These are phyloP conservation scores for Leucophora obtusa DNA, from an alignment of 2,888 invertebrate species.

Conservation along the genomic window DNA sequence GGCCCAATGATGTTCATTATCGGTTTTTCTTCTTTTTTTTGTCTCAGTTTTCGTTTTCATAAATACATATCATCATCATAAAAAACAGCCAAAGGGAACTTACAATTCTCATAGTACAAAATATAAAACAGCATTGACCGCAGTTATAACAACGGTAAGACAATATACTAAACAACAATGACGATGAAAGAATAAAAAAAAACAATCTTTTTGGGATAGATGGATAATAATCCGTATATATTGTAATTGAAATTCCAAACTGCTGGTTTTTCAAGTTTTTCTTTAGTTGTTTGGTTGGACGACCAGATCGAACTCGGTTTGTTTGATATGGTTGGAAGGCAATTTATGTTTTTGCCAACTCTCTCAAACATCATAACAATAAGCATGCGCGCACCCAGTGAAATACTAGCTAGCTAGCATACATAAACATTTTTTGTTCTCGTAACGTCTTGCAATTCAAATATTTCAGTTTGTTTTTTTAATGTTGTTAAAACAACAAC, in stretches of 20 bases:
- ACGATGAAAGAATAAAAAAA: too few relatives aligned
- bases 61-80: conserved; percentile 43
- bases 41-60: conserved; percentile 54
- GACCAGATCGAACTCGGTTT: conserved; percentile 37
- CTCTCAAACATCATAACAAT: conserved; percentile 41
- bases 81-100: conserved; percentile 38
- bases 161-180: conserved; percentile 23
- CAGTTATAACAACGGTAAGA: conserved; percentile 47
- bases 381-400: conserved; percentile 19
- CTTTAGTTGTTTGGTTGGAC: conserved; percentile 32
- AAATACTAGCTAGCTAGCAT: conserved; percentile 16
- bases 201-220: conserved; percentile 47
- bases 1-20: conserved; percentile 34
- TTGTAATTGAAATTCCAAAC: conserved; percentile 61
- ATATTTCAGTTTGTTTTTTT: conserved; percentile 40
- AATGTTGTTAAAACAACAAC: conserved; percentile 22
- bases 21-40: conserved; percentile 33
- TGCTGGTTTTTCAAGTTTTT: conserved; percentile 62
- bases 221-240: conserved; percentile 41
- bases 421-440: neutral
- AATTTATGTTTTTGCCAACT: conserved; percentile 21
- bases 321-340: conserved; percentile 34
- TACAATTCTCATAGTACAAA: conserved; percentile 47
- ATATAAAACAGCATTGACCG: conserved; percentile 45
- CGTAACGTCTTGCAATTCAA: conserved; percentile 42